Percentiles rank a stretch among this genome's conserved stretches.
These are phyloP conservation scores for Volucella inanis DNA, from an alignment of 2,888 invertebrate species.

Conservation along the genomic window DNA sequence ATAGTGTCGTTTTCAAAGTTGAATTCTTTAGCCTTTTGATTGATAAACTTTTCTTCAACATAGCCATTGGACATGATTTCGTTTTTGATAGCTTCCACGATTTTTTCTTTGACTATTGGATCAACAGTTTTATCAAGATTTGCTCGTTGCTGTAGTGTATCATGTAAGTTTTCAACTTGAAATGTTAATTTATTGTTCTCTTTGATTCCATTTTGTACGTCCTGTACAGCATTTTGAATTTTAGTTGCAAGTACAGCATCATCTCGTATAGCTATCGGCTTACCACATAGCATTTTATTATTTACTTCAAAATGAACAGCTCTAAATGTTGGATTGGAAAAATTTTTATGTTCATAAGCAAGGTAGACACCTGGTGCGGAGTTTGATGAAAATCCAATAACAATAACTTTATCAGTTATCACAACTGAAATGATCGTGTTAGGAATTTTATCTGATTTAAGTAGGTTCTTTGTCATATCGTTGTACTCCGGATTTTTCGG, in stretches of 20 bases:
- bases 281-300: conserved; percentile 2
- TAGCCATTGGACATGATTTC: neutral
- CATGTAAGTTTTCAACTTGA: neutral
- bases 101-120: too few species aligned
- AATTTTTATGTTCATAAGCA: conserved; percentile 21
- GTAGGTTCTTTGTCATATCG: neutral
- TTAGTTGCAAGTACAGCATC: neutral
- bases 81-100: neutral
- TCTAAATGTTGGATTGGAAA: neutral
- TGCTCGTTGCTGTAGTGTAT: neutral
- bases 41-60: neutral
- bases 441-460: neutral
- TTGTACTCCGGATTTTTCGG: neutral
- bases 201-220: conserved; percentile 11
- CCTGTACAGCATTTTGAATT: neutral
- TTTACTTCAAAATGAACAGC: neutral
- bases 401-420: neutral
- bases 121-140: too few species aligned
- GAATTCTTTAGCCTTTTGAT: neutral
- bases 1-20: neutral
- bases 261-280: neutral
- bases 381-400: conserved; percentile 32
- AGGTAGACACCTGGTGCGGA: conserved; percentile 28
- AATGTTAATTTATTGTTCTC: neutral
- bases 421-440: conserved; percentile 32